phyloP scores from a whole-genome alignment of 1,140 invertebrate genomes.

The Lordiphosa clarofinis region DNA sequence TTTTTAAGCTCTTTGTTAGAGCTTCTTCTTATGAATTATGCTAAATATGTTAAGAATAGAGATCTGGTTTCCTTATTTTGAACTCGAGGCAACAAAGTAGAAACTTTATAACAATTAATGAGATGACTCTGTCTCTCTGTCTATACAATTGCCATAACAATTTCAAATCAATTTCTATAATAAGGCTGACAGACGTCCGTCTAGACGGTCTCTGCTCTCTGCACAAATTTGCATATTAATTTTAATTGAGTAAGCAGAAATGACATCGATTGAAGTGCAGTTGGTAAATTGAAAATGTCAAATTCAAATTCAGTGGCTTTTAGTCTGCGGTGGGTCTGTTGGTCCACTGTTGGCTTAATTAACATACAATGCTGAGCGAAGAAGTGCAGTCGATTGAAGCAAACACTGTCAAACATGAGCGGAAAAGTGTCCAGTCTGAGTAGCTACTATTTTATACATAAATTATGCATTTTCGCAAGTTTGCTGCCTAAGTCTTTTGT shows the following conservation, averaged over 20 bases:
- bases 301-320: slow-evolving; percentile 50
- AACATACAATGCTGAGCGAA: slow-evolving; percentile 60
- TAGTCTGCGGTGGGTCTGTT: slow-evolving; percentile 40
- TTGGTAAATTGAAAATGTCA: slow-evolving; percentile 45
- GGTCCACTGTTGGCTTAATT: slow-evolving; percentile 49
- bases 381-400: slow-evolving; percentile 32
- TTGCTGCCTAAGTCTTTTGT: slow-evolving; percentile 61
- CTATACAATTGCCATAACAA: background rate
- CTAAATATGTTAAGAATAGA: too few species aligned
- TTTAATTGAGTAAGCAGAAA: slow-evolving; percentile 65
- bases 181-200: slow-evolving; percentile 56
- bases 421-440: background rate
- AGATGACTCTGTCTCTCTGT: too few species aligned
- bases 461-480: slow-evolving; percentile 30
- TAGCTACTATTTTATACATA: slow-evolving; percentile 1
- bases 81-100: background rate
- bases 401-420: slow-evolving; percentile 13
- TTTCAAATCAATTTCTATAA: slow-evolving; percentile 30
- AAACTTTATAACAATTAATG: slow-evolving; percentile 2
- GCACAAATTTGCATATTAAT: slow-evolving; percentile 75
- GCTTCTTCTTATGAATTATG: too few species aligned
- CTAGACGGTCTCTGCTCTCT: slow-evolving; percentile 14
- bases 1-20: too few species aligned
- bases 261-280: slow-evolving; percentile 25
- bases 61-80: too few species aligned